Evolutionary conservation across 2,888 invertebrate genomes (phyloP).

Genomic region (Caenorhabditis imperialis): DNA sequence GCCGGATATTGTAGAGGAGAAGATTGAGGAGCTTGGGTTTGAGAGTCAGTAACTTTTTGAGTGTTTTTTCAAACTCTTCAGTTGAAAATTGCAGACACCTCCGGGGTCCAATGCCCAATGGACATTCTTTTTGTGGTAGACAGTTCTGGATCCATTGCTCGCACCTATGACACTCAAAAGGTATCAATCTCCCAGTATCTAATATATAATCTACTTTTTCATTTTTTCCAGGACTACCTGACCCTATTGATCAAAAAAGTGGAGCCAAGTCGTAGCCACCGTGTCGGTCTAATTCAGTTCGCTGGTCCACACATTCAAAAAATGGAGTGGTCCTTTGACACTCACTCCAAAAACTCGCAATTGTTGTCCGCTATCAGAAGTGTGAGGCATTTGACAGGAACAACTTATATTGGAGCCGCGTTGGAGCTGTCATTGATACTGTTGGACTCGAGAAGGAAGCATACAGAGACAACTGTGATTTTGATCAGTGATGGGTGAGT

Average conservation of each 20-base stretch:
- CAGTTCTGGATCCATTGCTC: constrained; percentile 74
- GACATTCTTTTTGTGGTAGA: constrained; percentile 76
- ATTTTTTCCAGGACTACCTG: constrained; percentile 52
- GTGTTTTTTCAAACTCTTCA: not conserved
- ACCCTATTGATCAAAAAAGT: constrained; percentile 60
- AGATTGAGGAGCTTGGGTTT: constrained; percentile 35
- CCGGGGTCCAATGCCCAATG: constrained; percentile 65
- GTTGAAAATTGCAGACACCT: constrained; percentile 2
- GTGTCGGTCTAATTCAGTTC: constrained; percentile 75
- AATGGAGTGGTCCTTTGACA: constrained; percentile 72
- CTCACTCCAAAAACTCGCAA: constrained; percentile 59
- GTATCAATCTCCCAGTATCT: constrained; percentile 20
- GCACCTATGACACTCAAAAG: constrained; percentile 72
- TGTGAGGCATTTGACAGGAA: constrained; percentile 72
- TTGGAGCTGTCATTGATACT: constrained; percentile 66
- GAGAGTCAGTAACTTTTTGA: constrained; percentile 16
- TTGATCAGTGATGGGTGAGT: constrained; percentile 73
- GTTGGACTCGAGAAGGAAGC: constrained; percentile 66
- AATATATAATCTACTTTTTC: constrained; percentile 1
- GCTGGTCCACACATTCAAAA: constrained; percentile 76
- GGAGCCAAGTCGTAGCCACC: constrained; percentile 62
- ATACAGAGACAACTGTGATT: constrained; percentile 71
- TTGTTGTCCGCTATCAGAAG: constrained; percentile 71
- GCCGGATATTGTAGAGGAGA: constrained; percentile 26
- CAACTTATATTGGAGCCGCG: constrained; percentile 77